Evolutionary conservation across 1,140 invertebrate species (phyloP).

Genomic region (Helicoverpa armigera): DNA sequence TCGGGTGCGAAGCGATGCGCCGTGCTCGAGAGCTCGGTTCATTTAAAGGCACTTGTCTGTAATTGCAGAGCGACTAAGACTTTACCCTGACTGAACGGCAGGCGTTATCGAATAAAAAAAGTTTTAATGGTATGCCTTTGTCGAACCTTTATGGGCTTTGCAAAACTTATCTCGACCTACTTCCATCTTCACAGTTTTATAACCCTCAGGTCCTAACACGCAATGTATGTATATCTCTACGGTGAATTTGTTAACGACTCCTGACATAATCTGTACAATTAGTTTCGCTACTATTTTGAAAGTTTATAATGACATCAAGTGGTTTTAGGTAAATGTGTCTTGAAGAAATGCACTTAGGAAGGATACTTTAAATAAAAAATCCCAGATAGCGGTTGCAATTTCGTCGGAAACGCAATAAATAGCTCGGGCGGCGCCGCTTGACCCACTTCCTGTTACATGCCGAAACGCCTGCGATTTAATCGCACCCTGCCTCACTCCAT

Average conservation of each 20-base stretch:
- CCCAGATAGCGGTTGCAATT: constrained; percentile 76
- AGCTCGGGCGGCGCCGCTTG: constrained; percentile 80
- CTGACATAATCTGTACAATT: not conserved
- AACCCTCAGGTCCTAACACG: constrained; percentile 13
- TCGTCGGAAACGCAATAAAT: constrained; percentile 84
- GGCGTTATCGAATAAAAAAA: constrained; percentile 79
- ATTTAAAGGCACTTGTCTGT: constrained; percentile 86
- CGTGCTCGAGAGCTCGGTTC: constrained; percentile 85
- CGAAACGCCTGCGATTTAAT: constrained; percentile 85
- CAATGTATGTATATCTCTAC: not conserved
- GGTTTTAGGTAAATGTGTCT: constrained; percentile 16
- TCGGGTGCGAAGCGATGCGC: constrained; percentile 82
- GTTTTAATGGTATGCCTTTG: constrained; percentile 83
- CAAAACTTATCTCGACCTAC: constrained; percentile 52
- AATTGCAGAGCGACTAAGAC: constrained; percentile 85
- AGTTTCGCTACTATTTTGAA: not conserved
- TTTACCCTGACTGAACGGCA: constrained; percentile 73
- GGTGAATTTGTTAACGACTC: constrained; percentile 46
- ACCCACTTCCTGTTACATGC: constrained; percentile 85
- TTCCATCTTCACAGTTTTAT: constrained; percentile 27
- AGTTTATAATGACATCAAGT: constrained; percentile 17
- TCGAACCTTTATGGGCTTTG: constrained; percentile 63
- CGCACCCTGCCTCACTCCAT: constrained; percentile 75
- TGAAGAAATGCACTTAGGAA: constrained; percentile 32
- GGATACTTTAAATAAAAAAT: constrained; percentile 54